phyloP scores from a whole-genome alignment of 2,797 vertebrate genomes.

The Rhabdomys pumilio region DNA sequence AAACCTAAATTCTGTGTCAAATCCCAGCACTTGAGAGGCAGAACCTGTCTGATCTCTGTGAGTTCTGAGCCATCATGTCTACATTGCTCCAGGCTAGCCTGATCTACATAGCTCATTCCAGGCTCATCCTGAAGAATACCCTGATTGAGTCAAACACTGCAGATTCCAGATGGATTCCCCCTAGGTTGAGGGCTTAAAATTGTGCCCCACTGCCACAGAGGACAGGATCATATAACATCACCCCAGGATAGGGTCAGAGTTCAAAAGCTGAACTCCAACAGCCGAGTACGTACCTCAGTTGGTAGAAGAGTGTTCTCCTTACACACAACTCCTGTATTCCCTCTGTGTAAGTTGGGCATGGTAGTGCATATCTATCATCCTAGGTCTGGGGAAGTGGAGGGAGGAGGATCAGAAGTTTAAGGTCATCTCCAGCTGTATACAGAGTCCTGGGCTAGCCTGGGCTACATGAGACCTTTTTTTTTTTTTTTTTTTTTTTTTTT shows the following conservation, averaged over 20 bases:
- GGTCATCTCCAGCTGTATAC: background rate
- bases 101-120: background rate
- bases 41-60: background rate
- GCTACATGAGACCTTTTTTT: background rate
- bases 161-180: background rate
- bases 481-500: too few relatives aligned
- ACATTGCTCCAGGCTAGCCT: background rate
- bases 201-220: background rate
- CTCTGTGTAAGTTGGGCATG: too few relatives aligned
- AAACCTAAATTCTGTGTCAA: background rate
- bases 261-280: background rate
- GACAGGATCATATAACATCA: background rate
- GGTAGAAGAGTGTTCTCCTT: background rate
- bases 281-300: too few relatives aligned
- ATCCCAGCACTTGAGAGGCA: background rate
- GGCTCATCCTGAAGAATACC: background rate
- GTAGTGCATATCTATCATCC: background rate
- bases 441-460: background rate
- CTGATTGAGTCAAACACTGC: background rate
- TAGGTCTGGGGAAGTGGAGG: background rate
- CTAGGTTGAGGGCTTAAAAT: background rate
- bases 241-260: background rate
- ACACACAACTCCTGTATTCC: background rate
- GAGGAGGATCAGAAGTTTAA: too few relatives aligned
- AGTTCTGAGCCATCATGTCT: background rate